Base-by-base conservation (phyloP, 1,140 invertebrate species). In the Delia radicum region DNA sequence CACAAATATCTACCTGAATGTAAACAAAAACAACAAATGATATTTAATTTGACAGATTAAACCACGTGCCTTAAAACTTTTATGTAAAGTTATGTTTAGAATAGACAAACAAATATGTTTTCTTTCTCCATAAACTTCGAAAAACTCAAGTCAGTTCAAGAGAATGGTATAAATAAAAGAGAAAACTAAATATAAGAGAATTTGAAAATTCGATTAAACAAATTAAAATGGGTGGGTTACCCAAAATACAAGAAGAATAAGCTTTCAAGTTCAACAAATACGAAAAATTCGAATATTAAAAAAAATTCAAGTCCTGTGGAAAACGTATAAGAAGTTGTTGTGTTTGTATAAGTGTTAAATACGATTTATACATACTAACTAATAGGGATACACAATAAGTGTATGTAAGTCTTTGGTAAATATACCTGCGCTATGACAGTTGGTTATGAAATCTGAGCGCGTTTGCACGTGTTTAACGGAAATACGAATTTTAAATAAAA, bases 361-460 rank as follows among this genome's bases (percentile, higher is more conserved):
- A 55, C 48, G 24, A 55, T 55, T 55, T 21, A 55, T 55, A 55
- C 48, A 55, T 55, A 42, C 37, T 42, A 55, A 55, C 8, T 21
- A 48, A n/a, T 6, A 55, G 48, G 21, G 65, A 69, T 69, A 69
- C 65, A 69, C 65, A 69, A 69, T 33, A 33, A 69, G 3, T 21
- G 65, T 33, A 10, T 33, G 65, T 21, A 69, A 33, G 48, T 69
- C 18, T 6, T 37, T 69, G 29, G 29, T 29, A 31, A 69, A 69
- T 69, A 69, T 69, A 69, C 65, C 65, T 69, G 65, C 65, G 65
- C 65, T 33, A 69, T 69, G 31, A 69, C 65, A 69, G 65, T 69
- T 33, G 65, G 65, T 69, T 69, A 69, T 69, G 65, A 69, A 69
- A 69, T 69, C 65, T 69, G 65, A 69, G 65, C 65, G 65, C 37